Conservation (phyloP, 2,888 invertebrate genomes). For the Ctena decussata region DNA sequence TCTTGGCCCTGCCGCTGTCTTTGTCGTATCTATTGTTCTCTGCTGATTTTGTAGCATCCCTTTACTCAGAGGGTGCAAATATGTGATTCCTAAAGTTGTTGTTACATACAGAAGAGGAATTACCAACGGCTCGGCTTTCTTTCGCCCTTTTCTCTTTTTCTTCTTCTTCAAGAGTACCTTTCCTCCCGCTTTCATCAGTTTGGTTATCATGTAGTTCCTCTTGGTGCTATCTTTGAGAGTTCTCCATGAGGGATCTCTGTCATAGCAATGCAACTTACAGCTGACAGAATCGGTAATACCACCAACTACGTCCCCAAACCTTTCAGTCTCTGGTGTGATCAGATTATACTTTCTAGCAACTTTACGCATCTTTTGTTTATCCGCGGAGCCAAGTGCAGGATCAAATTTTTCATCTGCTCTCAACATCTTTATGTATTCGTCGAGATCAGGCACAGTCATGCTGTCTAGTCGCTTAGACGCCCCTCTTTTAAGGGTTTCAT, state of each 20-base stretch:
- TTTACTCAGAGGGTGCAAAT: constrained; percentile 47
- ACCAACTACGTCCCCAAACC: constrained; percentile 51
- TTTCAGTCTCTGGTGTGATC: constrained; percentile 20
- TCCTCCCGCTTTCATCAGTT: constrained; percentile 19
- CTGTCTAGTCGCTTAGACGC: background rate
- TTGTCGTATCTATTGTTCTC: background rate
- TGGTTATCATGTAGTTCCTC: constrained; percentile 22
- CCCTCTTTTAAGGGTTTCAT: background rate
- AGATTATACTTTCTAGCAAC: background rate
- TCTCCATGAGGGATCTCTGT: constrained; percentile 24
- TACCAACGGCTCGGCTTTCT: constrained; percentile 1
- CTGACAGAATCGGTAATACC: constrained; percentile 63
- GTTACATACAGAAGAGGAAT: constrained; percentile 54
- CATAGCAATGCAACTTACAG: constrained; percentile 56
- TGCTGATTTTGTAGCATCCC: constrained; percentile 12
- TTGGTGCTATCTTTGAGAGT: constrained; percentile 20
- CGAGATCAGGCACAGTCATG: constrained; percentile 58
- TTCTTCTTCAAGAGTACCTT: constrained; percentile 13
- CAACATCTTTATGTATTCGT: constrained; percentile 53
- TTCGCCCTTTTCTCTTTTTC: constrained; percentile 6
- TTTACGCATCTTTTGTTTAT: background rate
- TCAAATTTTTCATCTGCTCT: constrained; percentile 44
- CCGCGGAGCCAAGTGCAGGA: background rate
- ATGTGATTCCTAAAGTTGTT: constrained; percentile 37
- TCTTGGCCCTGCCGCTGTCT: constrained; percentile 4